Conservation (phyloP, 2,113 vertebrate species). For the Ardeotis arabs region DNA sequence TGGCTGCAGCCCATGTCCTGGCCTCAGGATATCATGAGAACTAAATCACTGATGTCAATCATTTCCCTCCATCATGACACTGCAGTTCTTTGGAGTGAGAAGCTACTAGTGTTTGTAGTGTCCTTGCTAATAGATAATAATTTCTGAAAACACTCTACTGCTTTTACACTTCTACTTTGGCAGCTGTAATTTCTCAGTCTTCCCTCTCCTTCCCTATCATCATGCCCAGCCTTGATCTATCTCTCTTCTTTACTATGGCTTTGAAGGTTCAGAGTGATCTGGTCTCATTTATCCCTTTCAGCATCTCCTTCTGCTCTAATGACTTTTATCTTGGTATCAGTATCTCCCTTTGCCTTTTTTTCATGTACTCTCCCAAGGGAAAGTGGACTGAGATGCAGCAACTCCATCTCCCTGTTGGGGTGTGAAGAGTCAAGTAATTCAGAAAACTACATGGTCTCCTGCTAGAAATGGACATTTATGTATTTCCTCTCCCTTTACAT, state of each 20-base stretch:
- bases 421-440: not conserved
- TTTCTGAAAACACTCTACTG: not conserved
- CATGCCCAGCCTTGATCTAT: not conserved
- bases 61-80: not conserved
- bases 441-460: not conserved
- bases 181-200: not conserved
- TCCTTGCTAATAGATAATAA: not conserved
- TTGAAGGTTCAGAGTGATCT: not conserved
- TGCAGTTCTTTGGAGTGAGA: not conserved
- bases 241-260: not conserved
- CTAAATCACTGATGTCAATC: not conserved
- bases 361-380: not conserved
- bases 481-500: not conserved
- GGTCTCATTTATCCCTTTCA: not conserved
- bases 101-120: not conserved
- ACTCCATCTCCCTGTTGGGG: not conserved
- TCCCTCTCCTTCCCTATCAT: not conserved
- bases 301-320: not conserved
- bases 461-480: not conserved
- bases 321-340: not conserved
- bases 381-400: not conserved
- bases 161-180: not conserved
- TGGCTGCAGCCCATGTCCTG: conserved; percentile 24
- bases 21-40: not conserved
- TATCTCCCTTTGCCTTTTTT: not conserved